Percentiles rank a stretch among this genome's conserved stretches.
Conservation (phyloP, 2,797 vertebrate genomes). For the Anguilla megastoma region DNA sequence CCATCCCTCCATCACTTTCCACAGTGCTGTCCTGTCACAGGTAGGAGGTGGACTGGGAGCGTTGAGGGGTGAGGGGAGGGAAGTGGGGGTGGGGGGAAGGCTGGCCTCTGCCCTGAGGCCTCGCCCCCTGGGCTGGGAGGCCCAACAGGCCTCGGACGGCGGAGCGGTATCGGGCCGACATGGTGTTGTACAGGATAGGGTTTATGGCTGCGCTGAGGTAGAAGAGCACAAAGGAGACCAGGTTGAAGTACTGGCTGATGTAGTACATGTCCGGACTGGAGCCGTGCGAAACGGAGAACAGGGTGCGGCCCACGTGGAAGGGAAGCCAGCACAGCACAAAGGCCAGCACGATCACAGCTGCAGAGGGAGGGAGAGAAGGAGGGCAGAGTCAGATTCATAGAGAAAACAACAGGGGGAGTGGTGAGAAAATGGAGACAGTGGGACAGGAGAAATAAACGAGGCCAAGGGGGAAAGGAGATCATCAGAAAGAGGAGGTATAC, state of each 20-base stretch:
- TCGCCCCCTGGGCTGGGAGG: constrained; percentile 29
- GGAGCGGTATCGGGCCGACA: constrained; percentile 76
- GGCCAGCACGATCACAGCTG: constrained; percentile 56
- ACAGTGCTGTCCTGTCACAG: constrained; percentile 19
- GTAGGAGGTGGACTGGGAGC: constrained; percentile 32
- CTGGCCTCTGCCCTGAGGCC: not conserved
- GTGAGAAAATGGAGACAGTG: not conserved
- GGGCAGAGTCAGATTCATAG: not conserved
- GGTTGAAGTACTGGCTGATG: constrained; percentile 81
- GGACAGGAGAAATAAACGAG: not conserved
- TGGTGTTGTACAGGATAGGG: constrained; percentile 82
- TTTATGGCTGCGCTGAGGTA: constrained; percentile 82
- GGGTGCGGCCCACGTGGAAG: constrained; percentile 55
- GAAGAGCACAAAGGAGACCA: constrained; percentile 81
- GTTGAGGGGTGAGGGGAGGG: constrained; percentile 15
- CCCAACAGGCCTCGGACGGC: constrained; percentile 71
- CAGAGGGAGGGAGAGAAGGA: not conserved
- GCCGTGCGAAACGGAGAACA: constrained; percentile 48
- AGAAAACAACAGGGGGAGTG: not conserved
- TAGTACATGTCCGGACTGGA: constrained; percentile 62
- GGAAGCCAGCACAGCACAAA: constrained; percentile 59
- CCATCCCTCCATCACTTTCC: not conserved
- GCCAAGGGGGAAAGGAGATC: not conserved
- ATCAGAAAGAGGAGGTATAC: not conserved
- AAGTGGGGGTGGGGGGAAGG: not conserved